Base-by-base conservation (phyloP, 2,888 invertebrate genomes). In the Endomychus coccineus region DNA sequence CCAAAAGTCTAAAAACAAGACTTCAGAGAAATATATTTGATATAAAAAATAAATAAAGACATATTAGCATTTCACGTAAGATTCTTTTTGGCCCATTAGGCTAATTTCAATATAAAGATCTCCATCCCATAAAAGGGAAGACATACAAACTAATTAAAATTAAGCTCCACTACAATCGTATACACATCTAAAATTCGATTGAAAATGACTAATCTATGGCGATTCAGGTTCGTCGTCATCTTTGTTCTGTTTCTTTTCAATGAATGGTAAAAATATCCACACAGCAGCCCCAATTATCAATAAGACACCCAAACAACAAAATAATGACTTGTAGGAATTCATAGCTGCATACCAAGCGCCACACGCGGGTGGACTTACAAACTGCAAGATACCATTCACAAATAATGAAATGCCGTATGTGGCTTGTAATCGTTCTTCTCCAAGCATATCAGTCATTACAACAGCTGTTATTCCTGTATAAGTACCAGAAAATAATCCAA, bases 401-500 rank as follows among this genome's bases (percentile, higher is more conserved):
- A 89, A 88, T 16, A 89, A 66, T 46, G 87, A 86, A 16, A 89
- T 86, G 1, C 89, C 89, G 51, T 88, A 89, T 0, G 87, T 85
- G 0, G 87, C 85, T 55, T 87, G 85, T 0, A 89, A 62, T n/a
- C 84, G 71, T 48, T 89, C 87, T 0, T 83, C 80, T 0, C 89
- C 89, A 4, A 89, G 58, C 79, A 88, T 80, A 56, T 89, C 88
- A 0, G 87, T 85, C 84, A 89, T 86, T 3, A 88, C 85, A 22
- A 89, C 78, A 1, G 89, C 87, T 1, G 87, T 87, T 9, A 89
- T 80, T 3, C 89, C 89, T 0, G 87, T 85, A 59, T 88, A 89
- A 2, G 83, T 75, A 6, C 89, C 89, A 0, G 88, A 87, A 2
- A 87, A 82, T 10, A 89, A 65, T 2, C 89, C 89, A 54, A 88